Conservation (phyloP, 1,140 invertebrate species). For the Hetaerina americana region DNA sequence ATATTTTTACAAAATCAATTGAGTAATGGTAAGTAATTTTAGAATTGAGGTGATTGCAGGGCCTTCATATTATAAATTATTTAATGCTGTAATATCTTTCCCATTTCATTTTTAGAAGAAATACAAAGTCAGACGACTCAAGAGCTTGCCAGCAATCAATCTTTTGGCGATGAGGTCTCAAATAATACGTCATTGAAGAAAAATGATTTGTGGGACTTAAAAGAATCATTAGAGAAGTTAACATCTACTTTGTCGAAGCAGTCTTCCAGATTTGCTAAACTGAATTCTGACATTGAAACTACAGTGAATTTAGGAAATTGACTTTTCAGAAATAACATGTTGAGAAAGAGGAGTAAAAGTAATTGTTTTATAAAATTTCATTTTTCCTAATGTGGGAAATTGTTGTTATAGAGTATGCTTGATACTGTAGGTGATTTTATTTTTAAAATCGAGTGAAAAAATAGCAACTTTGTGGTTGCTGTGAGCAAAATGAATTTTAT, state of each 20-base stretch:
- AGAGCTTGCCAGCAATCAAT: neutral
- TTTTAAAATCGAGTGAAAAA: too few relatives aligned
- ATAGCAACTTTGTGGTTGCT: too few relatives aligned
- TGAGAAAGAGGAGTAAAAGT: neutral
- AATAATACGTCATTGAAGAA: neutral
- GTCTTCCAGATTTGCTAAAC: neutral
- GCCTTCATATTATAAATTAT: neutral
- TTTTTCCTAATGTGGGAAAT: too few relatives aligned
- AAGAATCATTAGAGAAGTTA: neutral
- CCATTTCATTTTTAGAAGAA: neutral
- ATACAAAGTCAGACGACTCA: neutral
- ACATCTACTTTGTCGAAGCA: neutral
- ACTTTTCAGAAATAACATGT: too few relatives aligned
- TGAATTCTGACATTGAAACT: neutral
- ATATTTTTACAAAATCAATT: too few relatives aligned
- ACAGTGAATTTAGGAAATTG: neutral
- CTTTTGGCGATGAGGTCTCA: neutral
- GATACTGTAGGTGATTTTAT: too few relatives aligned
- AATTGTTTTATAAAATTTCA: too few relatives aligned
- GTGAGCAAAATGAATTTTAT: too few relatives aligned
- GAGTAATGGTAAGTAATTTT: too few relatives aligned
- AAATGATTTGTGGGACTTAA: neutral
- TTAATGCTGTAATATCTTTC: neutral
- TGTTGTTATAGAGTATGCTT: too few relatives aligned
- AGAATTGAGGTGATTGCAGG: too few relatives aligned